Percentiles rank a stretch among this genome's conserved stretches.
These are phyloP conservation scores for Diphyllodes magnificus DNA, from an alignment of 2,113 vertebrate species.

Conservation along the genomic window DNA sequence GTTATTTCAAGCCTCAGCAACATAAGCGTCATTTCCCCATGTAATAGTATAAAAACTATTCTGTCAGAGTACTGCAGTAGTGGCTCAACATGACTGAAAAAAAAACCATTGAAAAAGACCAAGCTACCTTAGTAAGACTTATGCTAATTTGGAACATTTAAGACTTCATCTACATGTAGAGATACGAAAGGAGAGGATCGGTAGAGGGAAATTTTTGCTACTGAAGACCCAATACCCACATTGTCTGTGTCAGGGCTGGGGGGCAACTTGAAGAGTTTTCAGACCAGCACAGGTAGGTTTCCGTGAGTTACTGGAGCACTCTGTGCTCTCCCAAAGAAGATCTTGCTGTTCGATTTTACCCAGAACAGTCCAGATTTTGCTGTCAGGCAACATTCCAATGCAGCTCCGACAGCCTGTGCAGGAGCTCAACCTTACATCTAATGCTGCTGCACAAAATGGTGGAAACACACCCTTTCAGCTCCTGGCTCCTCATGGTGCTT, in stretches of 20 bases:
- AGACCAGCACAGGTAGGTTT: background rate
- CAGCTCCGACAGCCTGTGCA: background rate
- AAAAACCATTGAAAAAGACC: background rate
- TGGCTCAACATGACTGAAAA: background rate
- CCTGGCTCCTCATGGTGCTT: background rate
- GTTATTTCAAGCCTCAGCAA: background rate
- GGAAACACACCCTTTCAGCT: background rate
- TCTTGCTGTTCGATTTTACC: background rate
- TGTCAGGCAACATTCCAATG: background rate
- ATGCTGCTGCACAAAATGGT: background rate
- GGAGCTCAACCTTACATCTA: background rate
- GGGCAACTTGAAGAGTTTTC: background rate
- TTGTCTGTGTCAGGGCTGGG: background rate
- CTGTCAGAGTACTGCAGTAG: background rate
- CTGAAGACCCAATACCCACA: background rate
- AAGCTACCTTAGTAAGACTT: background rate
- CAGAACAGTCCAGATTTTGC: rapidly evolving
- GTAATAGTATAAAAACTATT: background rate
- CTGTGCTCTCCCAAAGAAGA: background rate
- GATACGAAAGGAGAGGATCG: background rate
- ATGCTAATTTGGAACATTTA: background rate
- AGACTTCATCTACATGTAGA: background rate
- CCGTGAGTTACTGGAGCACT: background rate
- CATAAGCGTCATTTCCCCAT: rapidly evolving
- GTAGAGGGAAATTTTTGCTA: background rate